phyloP scores from a whole-genome alignment of 30 jellyfish, hydroid and myxozoan species.

The Hydractinia echinata region DNA sequence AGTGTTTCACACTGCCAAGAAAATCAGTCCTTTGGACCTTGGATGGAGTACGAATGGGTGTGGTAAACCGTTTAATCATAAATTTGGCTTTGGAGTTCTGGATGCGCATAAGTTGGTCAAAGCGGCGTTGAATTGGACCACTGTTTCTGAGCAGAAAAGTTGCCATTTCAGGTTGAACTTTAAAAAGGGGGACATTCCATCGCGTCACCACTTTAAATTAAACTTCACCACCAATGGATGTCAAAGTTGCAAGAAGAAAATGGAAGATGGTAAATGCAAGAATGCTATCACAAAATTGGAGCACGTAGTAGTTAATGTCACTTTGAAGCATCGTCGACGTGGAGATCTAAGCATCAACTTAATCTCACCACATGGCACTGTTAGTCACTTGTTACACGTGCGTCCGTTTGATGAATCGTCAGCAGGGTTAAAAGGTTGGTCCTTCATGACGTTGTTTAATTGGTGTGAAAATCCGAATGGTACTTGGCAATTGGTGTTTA shows the following conservation, averaged over 20 bases:
- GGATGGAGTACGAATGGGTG: conserved; percentile 92
- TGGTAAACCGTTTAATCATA: conserved; percentile 79
- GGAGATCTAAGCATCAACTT: conserved; percentile 86
- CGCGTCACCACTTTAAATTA: conserved; percentile 56
- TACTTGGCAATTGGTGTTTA: conserved; percentile 79
- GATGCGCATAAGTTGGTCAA: conserved; percentile 75
- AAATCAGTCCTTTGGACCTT: conserved; percentile 89
- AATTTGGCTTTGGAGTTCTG: conserved; percentile 98
- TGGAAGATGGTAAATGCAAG: conserved; percentile 70
- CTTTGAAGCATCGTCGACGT: conserved; percentile 69
- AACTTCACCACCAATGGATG: conserved; percentile 81
- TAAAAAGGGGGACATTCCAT: conserved; percentile 68
- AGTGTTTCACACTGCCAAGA: conserved; percentile 77
- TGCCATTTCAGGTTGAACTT: conserved; percentile 74
- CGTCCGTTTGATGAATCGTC: conserved; percentile 68
- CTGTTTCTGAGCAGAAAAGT: conserved; percentile 72
- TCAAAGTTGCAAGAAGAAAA: conserved; percentile 68
- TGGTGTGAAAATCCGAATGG: conserved; percentile 99
- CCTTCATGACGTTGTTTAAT: conserved; percentile 92
- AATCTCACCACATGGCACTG: conserved; percentile 76
- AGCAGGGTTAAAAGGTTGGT: conserved; percentile 90
- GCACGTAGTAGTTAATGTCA: conserved; percentile 93
- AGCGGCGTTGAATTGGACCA: conserved; percentile 82
- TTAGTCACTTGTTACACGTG: conserved; percentile 72
- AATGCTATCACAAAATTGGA: conserved; percentile 86